These are phyloP conservation scores for Andricus grossulariae DNA, from an alignment of 1,140 invertebrate species.

Conservation along the genomic window DNA sequence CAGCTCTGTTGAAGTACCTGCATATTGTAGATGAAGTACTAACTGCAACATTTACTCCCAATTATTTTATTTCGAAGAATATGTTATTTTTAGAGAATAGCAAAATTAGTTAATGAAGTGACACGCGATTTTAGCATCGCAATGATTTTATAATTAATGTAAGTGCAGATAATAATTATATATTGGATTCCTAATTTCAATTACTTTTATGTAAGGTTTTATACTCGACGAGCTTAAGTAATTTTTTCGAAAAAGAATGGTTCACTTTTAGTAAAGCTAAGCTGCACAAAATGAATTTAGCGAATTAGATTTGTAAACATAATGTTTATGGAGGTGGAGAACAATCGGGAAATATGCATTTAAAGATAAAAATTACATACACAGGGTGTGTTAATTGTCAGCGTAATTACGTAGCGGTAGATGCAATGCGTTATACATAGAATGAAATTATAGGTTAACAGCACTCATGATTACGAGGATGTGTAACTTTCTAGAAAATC, in stretches of 20 bases:
- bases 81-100: background rate
- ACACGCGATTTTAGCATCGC: too few species aligned
- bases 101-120: too few species aligned
- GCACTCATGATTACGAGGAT: constrained; percentile 22
- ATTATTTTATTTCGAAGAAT: background rate
- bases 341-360: constrained; percentile 16
- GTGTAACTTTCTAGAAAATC: constrained; percentile 28
- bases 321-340: background rate
- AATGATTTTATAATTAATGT: too few species aligned
- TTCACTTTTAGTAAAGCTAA: too few species aligned
- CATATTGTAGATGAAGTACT: background rate
- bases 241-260: too few species aligned
- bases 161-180: too few species aligned
- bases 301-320: background rate
- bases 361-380: background rate
- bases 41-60: background rate
- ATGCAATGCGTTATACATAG: constrained; percentile 9
- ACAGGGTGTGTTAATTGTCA: constrained; percentile 6
- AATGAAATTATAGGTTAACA: constrained; percentile 29
- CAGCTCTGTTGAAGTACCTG: background rate
- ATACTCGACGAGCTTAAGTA: too few species aligned
- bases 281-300: background rate
- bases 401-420: constrained; percentile 7
- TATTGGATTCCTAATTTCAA: too few species aligned
- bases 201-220: too few species aligned